These are phyloP conservation scores for Sibirionetta formosa DNA, from an alignment of 2,797 vertebrate species.

Conservation along the genomic window DNA sequence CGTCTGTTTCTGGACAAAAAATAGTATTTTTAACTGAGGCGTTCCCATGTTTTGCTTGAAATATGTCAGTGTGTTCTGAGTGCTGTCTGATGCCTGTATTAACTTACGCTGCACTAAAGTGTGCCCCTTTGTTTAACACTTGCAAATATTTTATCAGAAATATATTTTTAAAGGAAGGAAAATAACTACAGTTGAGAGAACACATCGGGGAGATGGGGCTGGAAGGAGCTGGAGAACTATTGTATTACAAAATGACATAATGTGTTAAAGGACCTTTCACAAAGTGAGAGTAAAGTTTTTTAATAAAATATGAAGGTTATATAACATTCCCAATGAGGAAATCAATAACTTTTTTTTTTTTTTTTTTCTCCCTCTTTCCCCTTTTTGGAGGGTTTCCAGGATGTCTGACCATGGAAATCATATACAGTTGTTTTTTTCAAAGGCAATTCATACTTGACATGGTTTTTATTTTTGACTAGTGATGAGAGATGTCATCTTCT, in stretches of 20 bases:
- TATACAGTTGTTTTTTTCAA: constrained; percentile 16
- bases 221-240: constrained; percentile 53
- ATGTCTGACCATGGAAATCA: constrained; percentile 47
- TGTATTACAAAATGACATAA: constrained; percentile 56
- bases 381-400: constrained; percentile 21
- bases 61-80: not conserved
- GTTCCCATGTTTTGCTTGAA: not conserved
- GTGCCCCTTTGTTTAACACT: constrained; percentile 48
- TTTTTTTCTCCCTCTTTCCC: not conserved
- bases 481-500: constrained; percentile 70
- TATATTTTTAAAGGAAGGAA: constrained; percentile 7
- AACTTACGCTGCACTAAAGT: not conserved
- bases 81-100: not conserved
- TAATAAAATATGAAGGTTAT: constrained; percentile 72
- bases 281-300: constrained; percentile 49
- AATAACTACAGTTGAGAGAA: constrained; percentile 49
- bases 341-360: not conserved
- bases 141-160: constrained; percentile 54
- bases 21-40: not conserved
- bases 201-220: constrained; percentile 28
- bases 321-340: constrained; percentile 63
- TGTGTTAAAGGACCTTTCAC: constrained; percentile 4
- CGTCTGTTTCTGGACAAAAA: not conserved
- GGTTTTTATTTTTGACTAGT: constrained; percentile 74
- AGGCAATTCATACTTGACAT: constrained; percentile 65